A percentile compares a stretch with the other conserved stretches of the same genome.
Conservation (phyloP, 1,140 invertebrate genomes). For the Drosophila auraria region DNA sequence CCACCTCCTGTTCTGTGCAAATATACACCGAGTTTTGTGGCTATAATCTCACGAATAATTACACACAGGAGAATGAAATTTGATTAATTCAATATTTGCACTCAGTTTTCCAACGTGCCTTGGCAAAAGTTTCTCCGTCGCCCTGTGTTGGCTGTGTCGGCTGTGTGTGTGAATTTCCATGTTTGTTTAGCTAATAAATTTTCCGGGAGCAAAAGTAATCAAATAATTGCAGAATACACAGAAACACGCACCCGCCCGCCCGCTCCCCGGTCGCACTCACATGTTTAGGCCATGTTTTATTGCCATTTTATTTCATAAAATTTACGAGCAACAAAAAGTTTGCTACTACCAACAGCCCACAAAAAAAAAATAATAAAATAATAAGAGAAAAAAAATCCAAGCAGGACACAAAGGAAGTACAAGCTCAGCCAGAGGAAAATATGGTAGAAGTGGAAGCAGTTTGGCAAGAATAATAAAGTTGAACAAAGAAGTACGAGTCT, state of each 20-base stretch:
- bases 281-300: constrained; percentile 73
- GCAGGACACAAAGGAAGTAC: constrained; percentile 31
- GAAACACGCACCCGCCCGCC: constrained; percentile 15
- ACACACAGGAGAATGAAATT: constrained; percentile 67
- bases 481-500: constrained; percentile 47
- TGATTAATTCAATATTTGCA: constrained; percentile 80
- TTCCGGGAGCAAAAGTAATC: constrained; percentile 74
- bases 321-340: constrained; percentile 79
- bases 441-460: constrained; percentile 34
- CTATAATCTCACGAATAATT: constrained; percentile 68
- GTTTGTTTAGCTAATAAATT: constrained; percentile 82
- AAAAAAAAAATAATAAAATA: background rate
- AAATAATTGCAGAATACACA: constrained; percentile 80
- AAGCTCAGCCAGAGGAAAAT: constrained; percentile 17
- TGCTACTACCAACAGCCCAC: constrained; percentile 28
- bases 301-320: constrained; percentile 82
- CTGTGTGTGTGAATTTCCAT: constrained; percentile 55
- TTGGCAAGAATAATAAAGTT: constrained; percentile 52
- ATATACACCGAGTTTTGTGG: constrained; percentile 34
- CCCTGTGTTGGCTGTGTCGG: background rate
- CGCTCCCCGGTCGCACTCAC: background rate
- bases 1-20: constrained; percentile 16
- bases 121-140: constrained; percentile 34
- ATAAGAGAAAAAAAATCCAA: constrained; percentile 10
- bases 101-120: constrained; percentile 36